These are phyloP conservation scores for Peribatodes rhomboidaria DNA, from an alignment of 2,888 invertebrate genomes.

Conservation along the genomic window DNA sequence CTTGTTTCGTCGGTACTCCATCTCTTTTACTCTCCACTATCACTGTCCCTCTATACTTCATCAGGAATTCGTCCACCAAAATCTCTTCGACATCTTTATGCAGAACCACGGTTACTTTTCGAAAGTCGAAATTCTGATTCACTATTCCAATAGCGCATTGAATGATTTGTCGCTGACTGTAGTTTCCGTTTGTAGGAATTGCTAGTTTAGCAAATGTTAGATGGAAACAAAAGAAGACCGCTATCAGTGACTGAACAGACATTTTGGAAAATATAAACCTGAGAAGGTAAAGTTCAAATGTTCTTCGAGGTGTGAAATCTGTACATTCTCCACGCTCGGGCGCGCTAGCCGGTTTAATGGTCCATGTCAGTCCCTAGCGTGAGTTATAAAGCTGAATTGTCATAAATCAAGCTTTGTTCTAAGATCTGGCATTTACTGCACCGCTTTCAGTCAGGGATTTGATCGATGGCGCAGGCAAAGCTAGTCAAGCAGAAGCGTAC, in stretches of 20 bases:
- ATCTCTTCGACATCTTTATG: slow-evolving; percentile 61
- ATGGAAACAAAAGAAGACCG: slow-evolving; percentile 34
- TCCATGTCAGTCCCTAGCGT: slow-evolving; percentile 37
- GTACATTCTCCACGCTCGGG: slow-evolving; percentile 4
- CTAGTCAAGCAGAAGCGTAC: background rate
- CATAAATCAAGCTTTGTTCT: slow-evolving; percentile 49
- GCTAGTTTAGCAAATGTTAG: slow-evolving; percentile 37
- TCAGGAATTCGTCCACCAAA: slow-evolving; percentile 59
- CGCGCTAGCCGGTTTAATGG: slow-evolving; percentile 36
- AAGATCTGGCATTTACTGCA: slow-evolving; percentile 38
- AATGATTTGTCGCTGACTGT: slow-evolving; percentile 50
- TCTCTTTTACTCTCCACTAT: slow-evolving; percentile 61
- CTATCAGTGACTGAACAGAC: slow-evolving; percentile 19
- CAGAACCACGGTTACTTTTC: slow-evolving; percentile 59
- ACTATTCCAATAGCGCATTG: slow-evolving; percentile 62
- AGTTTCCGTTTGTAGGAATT: slow-evolving; percentile 29
- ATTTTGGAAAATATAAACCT: slow-evolving; percentile 4
- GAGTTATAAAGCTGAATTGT: slow-evolving; percentile 35
- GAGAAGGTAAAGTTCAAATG: background rate
- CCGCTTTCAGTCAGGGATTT: slow-evolving; percentile 45
- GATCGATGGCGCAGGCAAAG: slow-evolving; percentile 49
- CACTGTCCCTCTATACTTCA: slow-evolving; percentile 63
- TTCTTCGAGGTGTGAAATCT: slow-evolving; percentile 5
- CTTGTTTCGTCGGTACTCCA: slow-evolving; percentile 59
- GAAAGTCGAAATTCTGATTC: slow-evolving; percentile 63